A percentile compares a stretch with the other conserved stretches of the same genome.
These are phyloP conservation scores for Gnathochromis pfefferi DNA, from an alignment of 2,113 vertebrate species.

Conservation along the genomic window DNA sequence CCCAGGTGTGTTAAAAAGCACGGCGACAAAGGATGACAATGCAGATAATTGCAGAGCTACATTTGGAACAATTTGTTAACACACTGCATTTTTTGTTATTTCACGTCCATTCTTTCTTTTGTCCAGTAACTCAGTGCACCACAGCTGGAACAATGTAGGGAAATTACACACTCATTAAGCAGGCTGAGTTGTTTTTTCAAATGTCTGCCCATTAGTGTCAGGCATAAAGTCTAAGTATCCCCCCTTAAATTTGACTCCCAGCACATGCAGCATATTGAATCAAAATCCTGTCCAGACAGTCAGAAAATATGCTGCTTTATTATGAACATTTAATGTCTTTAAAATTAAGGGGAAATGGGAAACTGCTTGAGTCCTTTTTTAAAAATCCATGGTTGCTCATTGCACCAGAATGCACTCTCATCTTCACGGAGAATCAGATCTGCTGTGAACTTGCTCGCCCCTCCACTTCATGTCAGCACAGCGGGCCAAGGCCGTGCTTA, in stretches of 20 bases:
- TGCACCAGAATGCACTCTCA: neutral
- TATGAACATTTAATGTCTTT: neutral
- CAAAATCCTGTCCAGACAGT: slow-evolving; percentile 3
- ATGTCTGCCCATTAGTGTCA: slow-evolving; percentile 33
- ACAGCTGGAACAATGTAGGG: slow-evolving; percentile 54
- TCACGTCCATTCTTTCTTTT: neutral
- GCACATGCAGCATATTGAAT: slow-evolving; percentile 6
- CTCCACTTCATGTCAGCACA: slow-evolving; percentile 21
- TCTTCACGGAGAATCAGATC: neutral
- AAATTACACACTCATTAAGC: slow-evolving; percentile 52
- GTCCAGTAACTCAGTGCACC: slow-evolving; percentile 14
- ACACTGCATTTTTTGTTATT: neutral
- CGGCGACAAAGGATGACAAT: neutral
- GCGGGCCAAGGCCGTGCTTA: slow-evolving; percentile 58
- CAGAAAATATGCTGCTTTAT: neutral
- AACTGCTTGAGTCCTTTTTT: neutral
- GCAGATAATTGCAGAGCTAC: slow-evolving; percentile 7
- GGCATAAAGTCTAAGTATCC: neutral
- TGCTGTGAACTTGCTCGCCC: neutral
- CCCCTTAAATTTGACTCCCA: neutral
- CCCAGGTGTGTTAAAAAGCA: slow-evolving; percentile 14
- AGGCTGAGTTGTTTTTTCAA: slow-evolving; percentile 23
- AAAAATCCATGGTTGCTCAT: neutral
- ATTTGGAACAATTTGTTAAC: neutral
- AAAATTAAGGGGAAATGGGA: neutral